These are phyloP conservation scores for Catharus minimus DNA, from an alignment of 2,113 vertebrate species.

Conservation along the genomic window DNA sequence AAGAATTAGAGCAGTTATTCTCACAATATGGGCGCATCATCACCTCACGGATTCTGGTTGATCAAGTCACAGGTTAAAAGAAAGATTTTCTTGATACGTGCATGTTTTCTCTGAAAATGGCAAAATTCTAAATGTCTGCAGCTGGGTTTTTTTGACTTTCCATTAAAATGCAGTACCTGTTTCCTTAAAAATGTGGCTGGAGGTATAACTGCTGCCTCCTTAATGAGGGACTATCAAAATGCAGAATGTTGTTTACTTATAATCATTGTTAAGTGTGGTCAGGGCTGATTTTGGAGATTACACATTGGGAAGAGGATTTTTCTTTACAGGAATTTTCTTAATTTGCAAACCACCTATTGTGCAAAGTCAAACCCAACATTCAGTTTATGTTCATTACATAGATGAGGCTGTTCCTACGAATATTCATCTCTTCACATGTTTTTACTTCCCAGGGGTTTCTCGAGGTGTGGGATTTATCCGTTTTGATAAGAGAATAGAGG, in stretches of 20 bases:
- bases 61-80: conserved; percentile 98
- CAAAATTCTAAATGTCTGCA: not conserved
- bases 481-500: conserved; percentile 99
- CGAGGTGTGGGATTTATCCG: conserved; percentile 99
- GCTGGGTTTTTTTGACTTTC: fast-evolving
- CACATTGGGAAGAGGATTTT: not conserved
- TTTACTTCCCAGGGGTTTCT: conserved; percentile 87
- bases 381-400: not conserved
- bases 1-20: conserved; percentile 98
- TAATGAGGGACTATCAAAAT: not conserved
- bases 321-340: not conserved
- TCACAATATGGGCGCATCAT: conserved; percentile 99
- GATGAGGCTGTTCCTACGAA: not conserved
- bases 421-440: not conserved
- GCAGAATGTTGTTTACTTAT: not conserved
- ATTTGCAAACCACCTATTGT: not conserved
- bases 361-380: not conserved
- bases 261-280: fast-evolving
- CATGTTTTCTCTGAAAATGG: not conserved
- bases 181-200: not conserved
- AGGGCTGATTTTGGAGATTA: not conserved
- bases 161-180: not conserved
- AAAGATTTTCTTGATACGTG: not conserved
- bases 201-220: not conserved
- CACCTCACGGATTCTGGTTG: conserved; percentile 98